Evolutionary conservation across 1,140 invertebrate genomes (phyloP), one percentile per base, ranked within the genome.

Genomic region (Pararge aegeria): DNA sequence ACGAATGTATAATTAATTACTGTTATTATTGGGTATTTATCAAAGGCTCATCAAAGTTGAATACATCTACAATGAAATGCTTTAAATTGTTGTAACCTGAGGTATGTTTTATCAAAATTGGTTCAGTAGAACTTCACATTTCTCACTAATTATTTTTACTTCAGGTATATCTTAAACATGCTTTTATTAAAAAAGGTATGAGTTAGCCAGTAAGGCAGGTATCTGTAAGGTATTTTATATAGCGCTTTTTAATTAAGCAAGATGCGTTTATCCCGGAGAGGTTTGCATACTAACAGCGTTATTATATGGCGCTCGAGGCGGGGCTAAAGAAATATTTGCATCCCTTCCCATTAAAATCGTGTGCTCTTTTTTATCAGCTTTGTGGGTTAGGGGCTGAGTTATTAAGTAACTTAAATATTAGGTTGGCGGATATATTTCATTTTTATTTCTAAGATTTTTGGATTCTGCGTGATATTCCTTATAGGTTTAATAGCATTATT

Each of bases 261-360:
- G 54, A 20, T 42, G 38, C 40, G 40, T 13, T 46, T 48, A 54
- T 54, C 13, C 13, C 38, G 16, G 38, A 48, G 42, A 30, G n/a
- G 27, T 24, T 46, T 12, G 57, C 34, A 34, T 53, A 16, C n/a
- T 53, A 54, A 60, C 30, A 54, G 29, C 16, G 9, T 52, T 42
- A 60, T 60, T 48, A 53, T 53, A 15, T 60, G n/a, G 50, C 10
- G 12, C 27, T 19, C 19, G 29, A 27, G 27, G 54, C n/a, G 38
- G 27, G 12, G 4, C 27, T 52, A 54, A 60, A 60, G 42, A 61
- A 49, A 50, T 55, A 61, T 61, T 61, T 61, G 52, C 42, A 61
- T 61, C 58, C 48, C 52, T 44, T 38, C 20, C 9, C 51, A 54
- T 54, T 61, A 54, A 61, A 61, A 61, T 61, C 24, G 44, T 37